Base-by-base conservation (phyloP, 2,888 invertebrate genomes). In the Archips crataeganus region DNA sequence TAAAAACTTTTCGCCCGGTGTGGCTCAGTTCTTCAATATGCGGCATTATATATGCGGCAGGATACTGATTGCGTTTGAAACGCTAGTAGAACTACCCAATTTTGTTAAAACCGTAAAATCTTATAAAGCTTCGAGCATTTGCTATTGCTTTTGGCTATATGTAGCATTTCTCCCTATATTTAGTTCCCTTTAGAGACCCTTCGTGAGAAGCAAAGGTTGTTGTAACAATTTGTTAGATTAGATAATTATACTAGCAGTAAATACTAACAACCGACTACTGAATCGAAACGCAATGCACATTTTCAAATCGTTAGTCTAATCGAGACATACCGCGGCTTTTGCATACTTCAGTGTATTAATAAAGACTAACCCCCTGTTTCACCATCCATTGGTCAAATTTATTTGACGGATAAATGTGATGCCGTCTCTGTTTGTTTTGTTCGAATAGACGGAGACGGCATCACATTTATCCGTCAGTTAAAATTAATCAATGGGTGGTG, bases 321-420 rank as follows among this genome's bases (percentile, higher is more conserved):
- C 39, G 13, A n/a, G 42, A 15, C 68, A 63, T 66, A 72, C 45
- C 42, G 62, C 67, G 62, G 42, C 69, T 47, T 62, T 75, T 64
- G 69, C 67, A 72, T 62, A 66, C 45, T n/a, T 49, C 49, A n/a
- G n/a, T 49, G 49, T 4, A n/a, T 49, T n/a, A 4, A 49, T n/a
- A n/a, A 49, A 13, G n/a, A n/a, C 13, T 3, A 23, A n/a, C n/a
- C n/a, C n/a, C n/a, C 36, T 36, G 36, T 36, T 36, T 36, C 36
- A 36, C 36, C 36, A 36, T 36, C 36, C 36, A 36, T 36, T 36
- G 36, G 4, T 36, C 4, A 36, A 4, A 3, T 2, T 36, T 36
- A 36, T 3, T 4, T 36, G 36, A 36, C 36, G 36, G 36, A 3
- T 36, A 36, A 36, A 36, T 36, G 36, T 36, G 36, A 36, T 4